Percentiles rank a stretch among this genome's conserved stretches.
These are phyloP conservation scores for Schizopygopsis malacanthus DNA, from an alignment of 2,797 vertebrate genomes.

Conservation along the genomic window DNA sequence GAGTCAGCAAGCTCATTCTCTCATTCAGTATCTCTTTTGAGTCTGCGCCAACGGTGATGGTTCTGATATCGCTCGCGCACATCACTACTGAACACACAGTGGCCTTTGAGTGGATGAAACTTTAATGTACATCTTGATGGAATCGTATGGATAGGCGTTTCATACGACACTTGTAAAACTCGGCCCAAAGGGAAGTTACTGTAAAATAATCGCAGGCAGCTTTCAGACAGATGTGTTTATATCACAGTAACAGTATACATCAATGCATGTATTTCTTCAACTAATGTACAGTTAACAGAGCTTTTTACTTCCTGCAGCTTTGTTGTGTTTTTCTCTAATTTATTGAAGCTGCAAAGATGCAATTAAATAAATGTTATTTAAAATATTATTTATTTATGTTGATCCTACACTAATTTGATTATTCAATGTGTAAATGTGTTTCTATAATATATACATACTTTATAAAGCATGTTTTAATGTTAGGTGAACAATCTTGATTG, in stretches of 20 bases:
- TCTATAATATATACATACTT: not conserved
- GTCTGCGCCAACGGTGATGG: slow-evolving; percentile 26
- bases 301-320: not conserved
- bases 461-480: not conserved
- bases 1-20: slow-evolving; percentile 43
- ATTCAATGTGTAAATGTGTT: not conserved
- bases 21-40: slow-evolving; percentile 20
- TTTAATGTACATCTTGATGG: slow-evolving; percentile 26
- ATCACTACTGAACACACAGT: slow-evolving; percentile 21
- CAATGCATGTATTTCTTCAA: not conserved
- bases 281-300: not conserved
- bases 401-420: not conserved
- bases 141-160: not conserved
- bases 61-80: slow-evolving; percentile 32
- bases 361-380: not conserved
- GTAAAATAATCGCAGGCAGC: not conserved
- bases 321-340: not conserved
- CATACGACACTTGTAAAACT: not conserved
- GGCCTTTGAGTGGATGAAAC: slow-evolving; percentile 12
- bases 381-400: not conserved
- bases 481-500: not conserved
- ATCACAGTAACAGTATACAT: not conserved
- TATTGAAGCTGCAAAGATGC: not conserved
- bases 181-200: not conserved
- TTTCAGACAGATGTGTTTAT: not conserved